Base-by-base conservation (phyloP, 1,140 invertebrate genomes). In the Nomia melanderi region DNA sequence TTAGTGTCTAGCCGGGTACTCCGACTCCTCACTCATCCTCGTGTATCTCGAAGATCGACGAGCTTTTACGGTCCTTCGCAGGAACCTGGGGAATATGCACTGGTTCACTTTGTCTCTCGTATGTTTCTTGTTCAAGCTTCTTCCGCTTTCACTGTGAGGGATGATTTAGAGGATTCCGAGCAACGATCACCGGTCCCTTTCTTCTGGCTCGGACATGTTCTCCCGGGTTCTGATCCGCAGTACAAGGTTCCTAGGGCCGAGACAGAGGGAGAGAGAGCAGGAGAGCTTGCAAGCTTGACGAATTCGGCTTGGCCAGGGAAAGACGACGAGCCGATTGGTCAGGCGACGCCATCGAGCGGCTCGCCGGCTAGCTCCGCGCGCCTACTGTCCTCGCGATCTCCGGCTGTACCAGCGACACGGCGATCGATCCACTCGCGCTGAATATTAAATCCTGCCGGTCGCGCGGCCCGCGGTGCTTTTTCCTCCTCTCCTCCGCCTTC, bases 281-380 rank as follows among this genome's bases (percentile, higher is more conserved):
- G n/a, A n/a, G n/a, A n/a, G n/a, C n/a, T n/a, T n/a, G n/a, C n/a
- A n/a, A n/a, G n/a, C n/a, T n/a, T n/a, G n/a, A n/a, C n/a, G n/a
- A n/a, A n/a, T n/a, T n/a, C n/a, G n/a, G n/a, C 57, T n/a, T 41
- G 8, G 36, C 47, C 23, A 5, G 23, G 41, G 41, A 44, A 47
- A 44, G 67, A 78, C 23, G 25, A 53, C 41, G 64, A 31, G 39
- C 67, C 56, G 31, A 31, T 27, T 27, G 41, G 12, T 50, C 5
- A 39, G 44, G 31, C 27, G 62, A 36, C 74, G 67, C 66, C 81
- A 82, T 82, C 29, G 67, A 66, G n/a, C 39, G 53, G 7, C 29
- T 11, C n/a, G 14, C 17, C 12, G 23, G 41, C 63, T 8, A 17
- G 1, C 63, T 27, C 62, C 7, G 9, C 20, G 1, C 1, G 36